Base-by-base conservation (phyloP, 2,888 invertebrate genomes). In the Dinocampus coccinellae region DNA sequence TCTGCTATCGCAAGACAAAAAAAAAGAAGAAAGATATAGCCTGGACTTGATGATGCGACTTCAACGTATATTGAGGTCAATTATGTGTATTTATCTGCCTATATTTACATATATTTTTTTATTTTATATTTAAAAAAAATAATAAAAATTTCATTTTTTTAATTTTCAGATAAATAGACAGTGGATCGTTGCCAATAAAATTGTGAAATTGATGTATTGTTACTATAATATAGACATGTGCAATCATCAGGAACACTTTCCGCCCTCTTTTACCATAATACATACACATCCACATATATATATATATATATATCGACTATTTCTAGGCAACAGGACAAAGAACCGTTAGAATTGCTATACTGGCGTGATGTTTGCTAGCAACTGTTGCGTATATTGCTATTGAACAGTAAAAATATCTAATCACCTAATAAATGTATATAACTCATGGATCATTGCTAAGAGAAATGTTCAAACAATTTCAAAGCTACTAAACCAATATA, bases 351-450 rank as follows among this genome's bases (percentile, higher is more conserved):
- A 82, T 80, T 79, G 2, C n/a, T n/a, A 39, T 39, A 83, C 83
- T 85, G 82, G 83, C 84, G 82, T 81, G 85, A 84, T 84, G 83
- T 84, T 67, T 39, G 53, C 67, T 29, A 67, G 53, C 55, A 67
- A 53, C 60, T 67, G 47, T 66, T 58, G 61, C 55, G 29, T 62
- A 66, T 42, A 67, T 57, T 67, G 57, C 67, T 62, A 71, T 67
- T 71, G 53, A 57, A 71, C 61, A 55, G 29, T 62, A 62, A 71
- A 71, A 62, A 67, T 67, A 61, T 62, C 67, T 66, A 83, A 83
- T 81, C 78, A 83, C 78, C 80, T 86, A 85, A 86, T 83, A 85
- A 85, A 85, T 83, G 84, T 29, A 29, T n/a, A n/a, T 29, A 29
- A 29, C 29, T 29, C 13, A 16, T 57, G 7, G 29, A 6, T 13